Conservation (phyloP, 1,140 invertebrate species). For the Philopotamus ludificatus region DNA sequence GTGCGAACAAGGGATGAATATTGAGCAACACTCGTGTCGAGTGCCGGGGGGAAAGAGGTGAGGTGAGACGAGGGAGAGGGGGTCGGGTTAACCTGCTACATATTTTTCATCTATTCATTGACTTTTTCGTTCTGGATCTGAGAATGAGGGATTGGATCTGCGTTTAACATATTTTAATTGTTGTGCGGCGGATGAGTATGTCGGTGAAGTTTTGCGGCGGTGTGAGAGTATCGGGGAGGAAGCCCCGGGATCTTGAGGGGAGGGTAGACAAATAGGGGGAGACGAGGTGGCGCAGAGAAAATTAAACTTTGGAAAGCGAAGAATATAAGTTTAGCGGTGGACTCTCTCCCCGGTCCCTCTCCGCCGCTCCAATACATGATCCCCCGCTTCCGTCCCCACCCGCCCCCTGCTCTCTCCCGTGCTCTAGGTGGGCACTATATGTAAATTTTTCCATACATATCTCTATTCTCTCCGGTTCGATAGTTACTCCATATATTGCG, state of each 20-base stretch:
- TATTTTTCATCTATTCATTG: slow-evolving; percentile 23
- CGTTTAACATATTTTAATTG: slow-evolving; percentile 1
- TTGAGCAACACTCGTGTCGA: slow-evolving; percentile 36
- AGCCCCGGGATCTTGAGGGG: background rate
- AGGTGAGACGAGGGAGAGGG: too few relatives aligned
- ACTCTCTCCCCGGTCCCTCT: slow-evolving; percentile 6
- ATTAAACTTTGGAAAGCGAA: slow-evolving; percentile 36
- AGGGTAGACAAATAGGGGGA: background rate
- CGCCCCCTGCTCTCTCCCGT: background rate
- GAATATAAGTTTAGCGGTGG: slow-evolving; percentile 33
- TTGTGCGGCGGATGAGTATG: background rate
- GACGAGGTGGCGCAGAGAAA: slow-evolving; percentile 22
- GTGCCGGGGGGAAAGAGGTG: background rate
- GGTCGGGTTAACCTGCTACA: slow-evolving; percentile 10
- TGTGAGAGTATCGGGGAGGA: background rate
- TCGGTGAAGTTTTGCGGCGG: background rate
- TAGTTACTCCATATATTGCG: background rate
- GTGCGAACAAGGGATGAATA: slow-evolving; percentile 41
- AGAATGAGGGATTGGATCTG: background rate
- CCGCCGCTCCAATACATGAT: background rate
- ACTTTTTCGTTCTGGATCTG: slow-evolving; percentile 7
- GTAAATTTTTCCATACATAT: slow-evolving; percentile 23
- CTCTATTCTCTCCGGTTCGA: slow-evolving; percentile 5
- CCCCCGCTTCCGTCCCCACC: background rate
- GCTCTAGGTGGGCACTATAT: slow-evolving; percentile 3